These are phyloP conservation scores for Pogonophryne albipinna DNA, from an alignment of 2,797 vertebrate genomes.

Conservation along the genomic window DNA sequence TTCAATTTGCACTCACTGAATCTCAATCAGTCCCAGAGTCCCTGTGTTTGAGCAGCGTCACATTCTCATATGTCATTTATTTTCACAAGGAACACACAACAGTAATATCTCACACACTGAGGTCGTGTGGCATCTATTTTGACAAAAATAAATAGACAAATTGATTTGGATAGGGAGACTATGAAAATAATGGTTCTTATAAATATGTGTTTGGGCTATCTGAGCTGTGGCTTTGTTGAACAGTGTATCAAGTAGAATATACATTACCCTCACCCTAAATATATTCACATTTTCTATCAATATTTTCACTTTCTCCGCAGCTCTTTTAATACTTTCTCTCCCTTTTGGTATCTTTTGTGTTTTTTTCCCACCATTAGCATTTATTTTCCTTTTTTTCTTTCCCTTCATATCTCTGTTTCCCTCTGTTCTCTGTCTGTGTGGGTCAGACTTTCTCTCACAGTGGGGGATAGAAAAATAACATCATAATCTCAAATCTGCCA, in stretches of 20 bases:
- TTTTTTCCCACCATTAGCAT: not conserved
- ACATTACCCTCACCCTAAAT: conserved; percentile 20
- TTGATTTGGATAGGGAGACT: conserved; percentile 6
- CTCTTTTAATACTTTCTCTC: conserved; percentile 7
- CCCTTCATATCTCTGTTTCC: not conserved
- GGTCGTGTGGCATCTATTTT: conserved; percentile 55
- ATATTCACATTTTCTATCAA: conserved; percentile 30
- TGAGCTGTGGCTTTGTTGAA: conserved; percentile 34
- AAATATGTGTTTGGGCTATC: conserved; percentile 66
- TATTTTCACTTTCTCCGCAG: conserved; percentile 26
- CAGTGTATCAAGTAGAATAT: conserved; percentile 31
- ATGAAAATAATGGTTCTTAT: conserved; percentile 72
- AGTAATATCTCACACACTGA: conserved; percentile 62
- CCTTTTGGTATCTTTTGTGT: conserved; percentile 27
- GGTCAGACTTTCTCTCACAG: conserved; percentile 27
- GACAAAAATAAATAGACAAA: conserved; percentile 47
- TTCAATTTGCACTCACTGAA: conserved; percentile 55
- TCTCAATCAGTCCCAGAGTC: conserved; percentile 34
- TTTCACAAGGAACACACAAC: conserved; percentile 51
- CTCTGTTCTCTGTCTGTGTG: conserved; percentile 5
- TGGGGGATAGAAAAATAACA: conserved; percentile 27
- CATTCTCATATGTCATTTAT: conserved; percentile 74
- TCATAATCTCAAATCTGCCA: conserved; percentile 21
- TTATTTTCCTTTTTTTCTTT: not conserved
- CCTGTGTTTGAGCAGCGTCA: conserved; percentile 58